A percentile compares a stretch with the other conserved stretches of the same genome.
Conservation (phyloP, 2,797 vertebrate species). For the Phoxinus dragarum region DNA sequence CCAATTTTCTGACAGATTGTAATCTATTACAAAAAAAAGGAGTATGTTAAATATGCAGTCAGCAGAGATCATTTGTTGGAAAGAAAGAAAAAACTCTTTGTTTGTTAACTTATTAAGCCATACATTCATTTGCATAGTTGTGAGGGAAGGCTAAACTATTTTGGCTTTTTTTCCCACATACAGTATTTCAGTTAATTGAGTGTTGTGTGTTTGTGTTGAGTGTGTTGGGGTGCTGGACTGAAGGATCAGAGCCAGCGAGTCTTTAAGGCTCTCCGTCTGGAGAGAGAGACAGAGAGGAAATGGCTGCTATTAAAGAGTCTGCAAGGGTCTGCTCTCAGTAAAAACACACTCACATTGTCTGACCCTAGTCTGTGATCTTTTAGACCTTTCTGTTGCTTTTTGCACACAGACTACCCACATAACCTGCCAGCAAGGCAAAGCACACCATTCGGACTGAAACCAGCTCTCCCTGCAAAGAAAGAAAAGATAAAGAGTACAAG, state of each 20-base stretch:
- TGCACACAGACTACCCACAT: constrained; percentile 33
- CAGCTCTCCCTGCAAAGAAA: not conserved
- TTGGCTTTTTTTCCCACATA: not conserved
- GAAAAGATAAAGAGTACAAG: not conserved
- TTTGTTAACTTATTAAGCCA: not conserved
- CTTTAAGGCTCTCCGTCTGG: constrained; percentile 58
- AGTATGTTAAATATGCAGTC: not conserved
- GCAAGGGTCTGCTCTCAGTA: constrained; percentile 55
- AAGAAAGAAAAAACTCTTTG: not conserved
- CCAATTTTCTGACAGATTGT: not conserved
- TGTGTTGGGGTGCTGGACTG: constrained; percentile 24
- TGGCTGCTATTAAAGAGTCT: constrained; percentile 63
- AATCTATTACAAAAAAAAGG: too few relatives aligned
- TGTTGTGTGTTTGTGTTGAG: constrained; percentile 26
- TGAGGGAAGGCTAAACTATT: not conserved
- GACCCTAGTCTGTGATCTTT: constrained; percentile 54
- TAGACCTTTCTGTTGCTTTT: constrained; percentile 44
- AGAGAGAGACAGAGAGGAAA: constrained; percentile 59
- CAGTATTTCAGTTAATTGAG: constrained; percentile 3
- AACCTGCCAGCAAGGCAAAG: constrained; percentile 18
- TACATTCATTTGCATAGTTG: not conserved
- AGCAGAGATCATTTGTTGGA: not conserved
- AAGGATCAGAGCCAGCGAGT: constrained; percentile 41
- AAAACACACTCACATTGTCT: constrained; percentile 66
- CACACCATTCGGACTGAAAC: not conserved